Conservation (phyloP, 1,140 invertebrate species). For the Tigriopus japonicus region DNA sequence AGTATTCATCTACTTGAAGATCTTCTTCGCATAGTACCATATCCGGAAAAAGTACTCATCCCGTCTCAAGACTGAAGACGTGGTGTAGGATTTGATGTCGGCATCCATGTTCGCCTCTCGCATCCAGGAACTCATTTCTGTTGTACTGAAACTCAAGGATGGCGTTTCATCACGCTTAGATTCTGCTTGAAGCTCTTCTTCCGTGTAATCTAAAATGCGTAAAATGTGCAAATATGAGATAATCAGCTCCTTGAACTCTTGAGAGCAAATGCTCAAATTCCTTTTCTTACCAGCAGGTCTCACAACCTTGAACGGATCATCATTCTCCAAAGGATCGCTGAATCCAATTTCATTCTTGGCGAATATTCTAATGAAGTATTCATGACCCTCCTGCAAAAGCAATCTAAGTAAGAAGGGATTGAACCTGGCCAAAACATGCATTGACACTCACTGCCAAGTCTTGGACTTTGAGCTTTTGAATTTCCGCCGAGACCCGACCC, state of each 20-base stretch:
- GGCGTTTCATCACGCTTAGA: slow-evolving; percentile 35
- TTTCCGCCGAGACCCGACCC: slow-evolving; percentile 55
- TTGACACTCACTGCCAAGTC: slow-evolving; percentile 1
- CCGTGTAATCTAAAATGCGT: slow-evolving; percentile 20
- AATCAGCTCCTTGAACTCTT: neutral
- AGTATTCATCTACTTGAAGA: slow-evolving; percentile 36
- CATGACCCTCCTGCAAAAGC: slow-evolving; percentile 47
- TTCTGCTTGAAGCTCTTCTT: slow-evolving; percentile 28
- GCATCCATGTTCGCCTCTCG: slow-evolving; percentile 77
- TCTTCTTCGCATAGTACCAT: slow-evolving; percentile 61
- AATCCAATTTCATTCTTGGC: slow-evolving; percentile 86
- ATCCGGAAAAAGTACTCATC: slow-evolving; percentile 90
- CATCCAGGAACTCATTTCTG: slow-evolving; percentile 76
- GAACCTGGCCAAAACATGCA: neutral
- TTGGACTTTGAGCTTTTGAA: slow-evolving; percentile 45
- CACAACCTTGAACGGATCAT: slow-evolving; percentile 70
- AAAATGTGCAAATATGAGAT: neutral
- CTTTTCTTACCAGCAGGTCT: slow-evolving; percentile 46
- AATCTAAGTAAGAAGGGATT: neutral
- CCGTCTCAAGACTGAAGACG: slow-evolving; percentile 50
- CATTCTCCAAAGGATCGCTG: slow-evolving; percentile 79
- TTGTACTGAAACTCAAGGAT: slow-evolving; percentile 50
- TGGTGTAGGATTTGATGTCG: slow-evolving; percentile 67
- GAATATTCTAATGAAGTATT: slow-evolving; percentile 72
- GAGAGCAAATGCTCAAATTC: slow-evolving; percentile 1